Conservation (phyloP, 2,888 invertebrate species). For the Stramonita haemastoma region DNA sequence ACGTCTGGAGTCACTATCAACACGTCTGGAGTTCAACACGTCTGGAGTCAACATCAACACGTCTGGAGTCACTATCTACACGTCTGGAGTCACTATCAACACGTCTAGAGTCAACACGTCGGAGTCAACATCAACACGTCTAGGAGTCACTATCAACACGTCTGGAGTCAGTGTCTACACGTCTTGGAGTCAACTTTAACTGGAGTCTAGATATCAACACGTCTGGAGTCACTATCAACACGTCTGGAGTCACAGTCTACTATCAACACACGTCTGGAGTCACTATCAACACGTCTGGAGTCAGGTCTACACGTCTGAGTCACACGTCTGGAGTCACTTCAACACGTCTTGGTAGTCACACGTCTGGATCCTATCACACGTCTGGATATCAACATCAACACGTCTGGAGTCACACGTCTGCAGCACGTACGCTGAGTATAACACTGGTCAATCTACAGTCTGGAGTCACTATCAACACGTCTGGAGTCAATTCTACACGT, state of each 20-base stretch:
- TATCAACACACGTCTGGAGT: slow-evolving; percentile 16
- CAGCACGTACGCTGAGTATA: background rate
- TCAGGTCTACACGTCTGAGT: slow-evolving; percentile 2
- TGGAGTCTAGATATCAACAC: too few species aligned
- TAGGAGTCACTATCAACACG: background rate
- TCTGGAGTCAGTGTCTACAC: background rate
- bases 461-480: background rate
- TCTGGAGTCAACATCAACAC: background rate
- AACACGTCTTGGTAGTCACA: background rate
- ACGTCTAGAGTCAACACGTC: background rate
- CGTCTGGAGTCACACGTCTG: background rate
- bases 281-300: background rate
- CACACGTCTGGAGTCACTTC: background rate
- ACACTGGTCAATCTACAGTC: background rate
- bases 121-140: slow-evolving; percentile 5
- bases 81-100: background rate
- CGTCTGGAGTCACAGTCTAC: too few species aligned
- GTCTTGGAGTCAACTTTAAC: too few species aligned
- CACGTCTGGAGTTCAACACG: background rate
- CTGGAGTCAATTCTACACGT: background rate
- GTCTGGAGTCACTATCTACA: slow-evolving; percentile 5
- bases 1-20: background rate
- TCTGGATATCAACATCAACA: background rate
- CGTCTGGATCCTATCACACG: background rate
- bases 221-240: background rate